Evolutionary conservation across 2,113 vertebrate species (phyloP), one percentile per base, ranked within the genome.

Genomic region (Myotis brandtii): DNA sequence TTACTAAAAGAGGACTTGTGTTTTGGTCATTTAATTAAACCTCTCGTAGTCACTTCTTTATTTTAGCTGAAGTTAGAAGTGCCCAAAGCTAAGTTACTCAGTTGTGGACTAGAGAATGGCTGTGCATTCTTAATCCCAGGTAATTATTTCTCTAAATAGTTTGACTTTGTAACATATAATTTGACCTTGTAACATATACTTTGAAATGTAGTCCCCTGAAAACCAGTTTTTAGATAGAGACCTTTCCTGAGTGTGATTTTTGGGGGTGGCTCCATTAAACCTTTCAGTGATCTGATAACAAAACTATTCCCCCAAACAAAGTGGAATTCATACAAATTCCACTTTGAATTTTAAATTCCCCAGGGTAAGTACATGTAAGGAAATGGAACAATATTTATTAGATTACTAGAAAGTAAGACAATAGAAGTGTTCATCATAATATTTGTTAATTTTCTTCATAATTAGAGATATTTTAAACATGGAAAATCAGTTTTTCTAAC

Each of bases 21-120:
- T 91, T 27, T 73, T 92, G 96, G 86, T 79, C 25, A 88, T 18
- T 97, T 97, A 94, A 94, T 43, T 73, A 85, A 96, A 30, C 2
- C 56, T 59, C 48, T 96, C 27, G 23, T 80, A 5, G 34, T 93
- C 92, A 67, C 80, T 54, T 80, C 37, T 95, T 90, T 90, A 72
- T 93, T 96, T 87, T 50, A 59, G 69, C 30, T 84, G 69, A 94
- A 87, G 89, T 6, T 7, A 95, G 89, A 83, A 86, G 16, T 64
- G 84, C 1, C 1, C 83, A 81, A 72, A 84, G 93, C 86, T 91
- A 67, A 93, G 91, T 96, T 89, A 80, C 67, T 77, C 59, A 79
- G 50, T 7, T 9, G 20, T 27, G 13, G 56, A 80, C 48, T 79
- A 89, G 54, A 40, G 8, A 5, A 0, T 23, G 34, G 3, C 3